Conservation (phyloP, 2,888 invertebrate species). For the Lasius fuliginosus region DNA sequence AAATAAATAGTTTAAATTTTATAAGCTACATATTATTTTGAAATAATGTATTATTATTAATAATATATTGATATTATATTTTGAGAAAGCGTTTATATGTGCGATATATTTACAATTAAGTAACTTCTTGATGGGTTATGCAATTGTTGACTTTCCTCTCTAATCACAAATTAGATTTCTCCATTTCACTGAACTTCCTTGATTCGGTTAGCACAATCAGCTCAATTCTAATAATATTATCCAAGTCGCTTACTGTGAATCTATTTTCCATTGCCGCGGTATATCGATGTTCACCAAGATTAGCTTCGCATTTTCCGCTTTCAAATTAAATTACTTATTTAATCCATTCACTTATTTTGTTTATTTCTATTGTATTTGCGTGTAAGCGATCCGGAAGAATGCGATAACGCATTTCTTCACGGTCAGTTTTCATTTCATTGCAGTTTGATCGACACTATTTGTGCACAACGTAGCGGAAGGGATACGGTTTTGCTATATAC, state of each 20-base stretch:
- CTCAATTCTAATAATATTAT: slow-evolving; percentile 24
- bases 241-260: slow-evolving; percentile 3
- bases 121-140: background rate
- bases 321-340: slow-evolving; percentile 20
- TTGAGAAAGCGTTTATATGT: background rate
- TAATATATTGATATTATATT: no score
- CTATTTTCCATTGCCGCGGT: background rate
- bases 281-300: background rate
- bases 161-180: slow-evolving; percentile 24
- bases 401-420: background rate
- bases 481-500: background rate
- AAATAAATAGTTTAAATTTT: background rate
- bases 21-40: no score
- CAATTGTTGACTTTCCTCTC: background rate
- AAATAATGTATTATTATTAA: no score
- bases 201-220: slow-evolving; percentile 7
- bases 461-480: slow-evolving; percentile 8
- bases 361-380: slow-evolving; percentile 6
- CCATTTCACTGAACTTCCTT: background rate
- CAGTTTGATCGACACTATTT: slow-evolving; percentile 27
- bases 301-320: background rate
- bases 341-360: background rate
- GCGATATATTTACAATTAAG: background rate
- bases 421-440: slow-evolving; percentile 30
- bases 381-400: slow-evolving; percentile 26